Conservation (phyloP, 2,113 vertebrate genomes). For the Tricholaema leucomelas region DNA sequence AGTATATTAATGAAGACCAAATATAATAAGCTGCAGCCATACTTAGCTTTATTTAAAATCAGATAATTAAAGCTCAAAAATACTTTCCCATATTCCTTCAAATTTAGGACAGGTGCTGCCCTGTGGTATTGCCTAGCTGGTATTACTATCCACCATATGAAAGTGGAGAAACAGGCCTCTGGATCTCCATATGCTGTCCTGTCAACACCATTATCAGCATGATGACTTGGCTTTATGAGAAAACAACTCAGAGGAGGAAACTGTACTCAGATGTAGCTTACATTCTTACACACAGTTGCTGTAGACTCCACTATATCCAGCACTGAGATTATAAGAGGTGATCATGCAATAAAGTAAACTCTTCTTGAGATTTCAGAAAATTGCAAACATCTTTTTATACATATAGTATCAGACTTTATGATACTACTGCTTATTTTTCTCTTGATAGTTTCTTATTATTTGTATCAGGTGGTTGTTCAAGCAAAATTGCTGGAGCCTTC, state of each 20-base stretch:
- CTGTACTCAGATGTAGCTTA: not conserved
- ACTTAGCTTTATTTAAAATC: not conserved
- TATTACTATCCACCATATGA: not conserved
- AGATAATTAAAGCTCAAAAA: not conserved
- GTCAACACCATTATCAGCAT: slow-evolving; percentile 9
- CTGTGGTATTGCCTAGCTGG: not conserved
- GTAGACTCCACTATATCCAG: not conserved
- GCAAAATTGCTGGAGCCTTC: slow-evolving; percentile 8
- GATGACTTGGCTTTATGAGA: not conserved
- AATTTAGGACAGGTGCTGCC: slow-evolving; percentile 10
- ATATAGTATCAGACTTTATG: not conserved
- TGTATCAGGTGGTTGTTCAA: slow-evolving; percentile 29
- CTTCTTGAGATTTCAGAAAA: slow-evolving; percentile 7
- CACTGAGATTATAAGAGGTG: not conserved
- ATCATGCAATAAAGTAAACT: slow-evolving; percentile 9
- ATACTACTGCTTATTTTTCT: slow-evolving; percentile 7
- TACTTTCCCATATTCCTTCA: not conserved
- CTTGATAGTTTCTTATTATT: slow-evolving; percentile 8
- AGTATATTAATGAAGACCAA: not conserved
- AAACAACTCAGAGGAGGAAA: slow-evolving; percentile 12
- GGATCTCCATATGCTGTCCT: not conserved
- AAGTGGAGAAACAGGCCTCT: not conserved
- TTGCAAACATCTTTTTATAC: slow-evolving; percentile 19
- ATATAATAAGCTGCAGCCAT: not conserved
- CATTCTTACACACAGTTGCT: not conserved